phyloP scores from a whole-genome alignment of 2,797 vertebrate species.

The Oreonectes daqikongensis region DNA sequence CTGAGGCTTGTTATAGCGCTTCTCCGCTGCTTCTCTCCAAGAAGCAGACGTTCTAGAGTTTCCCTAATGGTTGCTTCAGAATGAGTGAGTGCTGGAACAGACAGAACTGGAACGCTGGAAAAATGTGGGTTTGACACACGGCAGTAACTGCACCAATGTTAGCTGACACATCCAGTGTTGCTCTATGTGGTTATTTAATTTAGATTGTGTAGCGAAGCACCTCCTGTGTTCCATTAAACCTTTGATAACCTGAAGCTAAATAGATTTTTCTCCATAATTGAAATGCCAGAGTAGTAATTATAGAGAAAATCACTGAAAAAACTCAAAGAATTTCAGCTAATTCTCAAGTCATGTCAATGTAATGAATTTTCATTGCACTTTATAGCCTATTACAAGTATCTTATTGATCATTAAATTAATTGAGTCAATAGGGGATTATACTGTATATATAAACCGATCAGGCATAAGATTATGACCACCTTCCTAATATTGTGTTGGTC shows the following conservation, averaged over 20 bases:
- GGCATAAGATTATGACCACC: too few species aligned
- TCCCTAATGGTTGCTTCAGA: conserved; percentile 48
- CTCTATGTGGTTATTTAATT: conserved; percentile 19
- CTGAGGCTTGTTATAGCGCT: conserved; percentile 55
- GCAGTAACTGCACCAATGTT: background rate
- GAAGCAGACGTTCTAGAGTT: conserved; percentile 42
- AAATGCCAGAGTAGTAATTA: conserved; percentile 19
- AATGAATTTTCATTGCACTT: background rate
- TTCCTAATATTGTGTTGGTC: too few species aligned
- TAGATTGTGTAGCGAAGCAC: background rate
- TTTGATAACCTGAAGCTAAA: background rate
- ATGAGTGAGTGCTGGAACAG: conserved; percentile 32
- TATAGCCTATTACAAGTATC: background rate
- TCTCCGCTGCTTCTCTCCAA: conserved; percentile 42
- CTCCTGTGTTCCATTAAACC: background rate
- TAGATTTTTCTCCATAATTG: background rate
- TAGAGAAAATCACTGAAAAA: too few species aligned
- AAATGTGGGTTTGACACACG: conserved; percentile 17
- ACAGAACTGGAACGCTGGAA: conserved; percentile 39
- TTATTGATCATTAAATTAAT: too few species aligned
- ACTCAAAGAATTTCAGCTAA: background rate
- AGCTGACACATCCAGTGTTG: conserved; percentile 10
- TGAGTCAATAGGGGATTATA: too few species aligned
- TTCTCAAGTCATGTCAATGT: background rate
- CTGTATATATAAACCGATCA: too few species aligned